Conservation (phyloP, 2,113 vertebrate genomes). For the Casuarius casuarius region DNA sequence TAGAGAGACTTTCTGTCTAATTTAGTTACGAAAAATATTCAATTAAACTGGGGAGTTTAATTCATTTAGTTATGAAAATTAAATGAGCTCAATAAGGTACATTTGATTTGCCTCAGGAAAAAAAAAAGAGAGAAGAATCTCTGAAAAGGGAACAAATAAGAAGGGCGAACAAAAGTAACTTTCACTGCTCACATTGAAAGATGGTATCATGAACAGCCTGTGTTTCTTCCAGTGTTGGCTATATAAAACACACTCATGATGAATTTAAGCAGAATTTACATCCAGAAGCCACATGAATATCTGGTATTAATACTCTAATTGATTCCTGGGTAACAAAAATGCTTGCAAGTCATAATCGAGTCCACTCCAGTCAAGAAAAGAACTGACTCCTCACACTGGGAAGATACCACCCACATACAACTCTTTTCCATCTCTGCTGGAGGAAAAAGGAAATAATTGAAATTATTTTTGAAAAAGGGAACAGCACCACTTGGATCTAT, state of each 20-base stretch:
- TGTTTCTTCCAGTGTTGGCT: background rate
- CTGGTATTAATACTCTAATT: background rate
- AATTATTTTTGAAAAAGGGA: background rate
- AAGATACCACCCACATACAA: background rate
- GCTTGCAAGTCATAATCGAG: accelerated
- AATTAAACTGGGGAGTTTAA: slow-evolving; percentile 67
- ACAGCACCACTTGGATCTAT: background rate
- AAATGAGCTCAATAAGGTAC: slow-evolving; percentile 63
- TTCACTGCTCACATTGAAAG: background rate
- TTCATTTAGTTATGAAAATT: slow-evolving; percentile 76
- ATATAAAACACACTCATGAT: background rate
- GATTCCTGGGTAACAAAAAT: background rate
- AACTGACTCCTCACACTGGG: background rate
- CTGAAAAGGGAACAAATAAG: slow-evolving; percentile 48
- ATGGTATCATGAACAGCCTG: background rate
- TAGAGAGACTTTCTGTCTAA: slow-evolving; percentile 41
- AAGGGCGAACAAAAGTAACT: slow-evolving; percentile 46
- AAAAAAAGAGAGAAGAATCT: background rate
- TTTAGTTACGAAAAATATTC: slow-evolving; percentile 74
- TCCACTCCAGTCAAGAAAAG: background rate
- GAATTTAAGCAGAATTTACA: background rate
- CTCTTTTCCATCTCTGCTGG: accelerated
- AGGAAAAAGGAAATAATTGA: background rate
- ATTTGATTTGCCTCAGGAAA: slow-evolving; percentile 51
- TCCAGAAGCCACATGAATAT: background rate